Percentiles rank a stretch among this genome's conserved stretches.
These are phyloP conservation scores for Zoroaster sp. DNA, from an alignment of 53 echinoderm and acorn worm genomes.

Conservation along the genomic window DNA sequence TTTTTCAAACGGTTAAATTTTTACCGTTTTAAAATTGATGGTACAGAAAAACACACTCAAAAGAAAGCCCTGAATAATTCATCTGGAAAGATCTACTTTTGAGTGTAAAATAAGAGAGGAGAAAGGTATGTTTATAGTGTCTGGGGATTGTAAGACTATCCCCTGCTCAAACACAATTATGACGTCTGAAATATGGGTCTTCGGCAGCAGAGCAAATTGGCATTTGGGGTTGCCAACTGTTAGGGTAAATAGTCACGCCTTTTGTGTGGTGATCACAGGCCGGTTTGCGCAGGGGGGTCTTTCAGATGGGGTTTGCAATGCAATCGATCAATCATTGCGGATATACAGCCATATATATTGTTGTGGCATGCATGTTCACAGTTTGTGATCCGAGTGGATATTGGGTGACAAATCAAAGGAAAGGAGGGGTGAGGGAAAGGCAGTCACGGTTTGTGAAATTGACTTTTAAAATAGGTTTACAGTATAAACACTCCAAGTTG, in stretches of 20 bases:
- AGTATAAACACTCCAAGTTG: too few relatives aligned
- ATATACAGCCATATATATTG: not conserved
- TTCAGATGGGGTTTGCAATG: not conserved
- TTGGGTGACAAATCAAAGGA: not conserved
- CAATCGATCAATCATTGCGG: not conserved
- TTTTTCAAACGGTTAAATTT: too few relatives aligned
- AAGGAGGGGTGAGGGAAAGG: not conserved
- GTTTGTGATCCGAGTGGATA: not conserved
- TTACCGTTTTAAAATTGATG: too few relatives aligned
- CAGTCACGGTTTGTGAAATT: not conserved
- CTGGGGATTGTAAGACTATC: not conserved
- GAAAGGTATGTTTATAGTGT: not conserved
- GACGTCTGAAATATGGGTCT: not conserved
- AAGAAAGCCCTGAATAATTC: too few relatives aligned
- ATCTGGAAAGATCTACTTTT: too few relatives aligned
- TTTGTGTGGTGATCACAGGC: not conserved
- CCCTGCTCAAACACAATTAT: not conserved
- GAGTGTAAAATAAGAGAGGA: too few relatives aligned
- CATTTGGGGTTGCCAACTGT: not conserved
- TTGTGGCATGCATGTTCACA: not conserved
- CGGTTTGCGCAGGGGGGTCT: not conserved
- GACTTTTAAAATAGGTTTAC: not conserved
- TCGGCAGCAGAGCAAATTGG: not conserved
- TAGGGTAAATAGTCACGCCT: not conserved
- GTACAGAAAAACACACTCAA: too few relatives aligned